Conservation (phyloP, 2,113 vertebrate genomes). For the Corydoras sp. region DNA sequence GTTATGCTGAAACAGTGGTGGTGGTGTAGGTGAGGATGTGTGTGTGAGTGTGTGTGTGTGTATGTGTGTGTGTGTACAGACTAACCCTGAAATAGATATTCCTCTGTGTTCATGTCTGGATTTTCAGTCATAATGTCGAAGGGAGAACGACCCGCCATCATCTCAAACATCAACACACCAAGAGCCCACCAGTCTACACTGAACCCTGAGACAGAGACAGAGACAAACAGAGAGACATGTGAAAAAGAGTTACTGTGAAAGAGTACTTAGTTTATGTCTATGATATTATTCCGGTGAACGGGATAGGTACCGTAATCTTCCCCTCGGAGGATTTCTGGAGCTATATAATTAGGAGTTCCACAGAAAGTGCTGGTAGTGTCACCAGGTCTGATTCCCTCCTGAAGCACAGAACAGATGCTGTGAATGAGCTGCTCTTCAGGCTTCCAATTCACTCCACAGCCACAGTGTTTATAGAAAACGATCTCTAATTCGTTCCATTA, state of each 20-base stretch:
- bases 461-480: no score
- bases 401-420: not conserved
- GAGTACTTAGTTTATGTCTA: not conserved
- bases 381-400: slow-evolving; percentile 96
- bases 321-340: slow-evolving; percentile 93
- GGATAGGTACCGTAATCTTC: slow-evolving; percentile 87
- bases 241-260: not conserved
- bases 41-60: slow-evolving; percentile 21
- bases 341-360: slow-evolving; percentile 97
- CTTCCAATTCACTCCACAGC: no score
- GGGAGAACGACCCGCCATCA: slow-evolving; percentile 96
- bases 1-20: not conserved
- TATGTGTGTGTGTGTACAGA: slow-evolving; percentile 20
- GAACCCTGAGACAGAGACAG: slow-evolving; percentile 71
- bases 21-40: slow-evolving; percentile 13
- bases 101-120: slow-evolving; percentile 99
- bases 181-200: slow-evolving; percentile 99
- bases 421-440: not conserved
- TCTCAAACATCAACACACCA: slow-evolving; percentile 97
- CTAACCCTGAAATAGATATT: slow-evolving; percentile 97
- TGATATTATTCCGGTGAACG: no score
- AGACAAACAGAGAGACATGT: not conserved
- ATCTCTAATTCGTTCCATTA: no score
- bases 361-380: slow-evolving; percentile 98
- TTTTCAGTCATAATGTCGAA: slow-evolving; percentile 99